Evolutionary conservation across 2,113 vertebrate genomes (phyloP).

Genomic region (Sinocyclocheilus rhinocerous): DNA sequence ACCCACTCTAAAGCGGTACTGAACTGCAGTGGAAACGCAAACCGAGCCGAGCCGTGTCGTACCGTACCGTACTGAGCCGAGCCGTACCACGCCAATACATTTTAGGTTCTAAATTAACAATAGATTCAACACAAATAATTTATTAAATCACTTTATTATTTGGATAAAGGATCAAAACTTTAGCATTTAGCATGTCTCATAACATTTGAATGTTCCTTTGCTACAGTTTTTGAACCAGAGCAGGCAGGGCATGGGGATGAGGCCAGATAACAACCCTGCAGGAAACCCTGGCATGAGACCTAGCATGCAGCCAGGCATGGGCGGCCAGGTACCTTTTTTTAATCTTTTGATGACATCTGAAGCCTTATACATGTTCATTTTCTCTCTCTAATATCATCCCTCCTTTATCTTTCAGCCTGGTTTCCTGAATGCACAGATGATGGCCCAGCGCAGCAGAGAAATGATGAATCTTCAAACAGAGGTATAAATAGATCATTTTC

Average conservation of each 20-base stretch:
- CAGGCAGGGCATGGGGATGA: slow-evolving; percentile 86
- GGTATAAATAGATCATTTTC: background rate
- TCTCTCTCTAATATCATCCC: background rate
- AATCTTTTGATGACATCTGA: background rate
- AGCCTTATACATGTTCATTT: background rate
- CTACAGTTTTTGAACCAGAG: slow-evolving; percentile 93
- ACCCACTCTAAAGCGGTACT: too few relatives aligned
- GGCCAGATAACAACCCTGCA: slow-evolving; percentile 83
- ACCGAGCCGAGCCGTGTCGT: too few relatives aligned
- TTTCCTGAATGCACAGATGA: slow-evolving; percentile 94
- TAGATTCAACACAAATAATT: background rate
- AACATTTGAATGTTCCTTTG: slow-evolving; percentile 26
- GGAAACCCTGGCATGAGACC: slow-evolving; percentile 83
- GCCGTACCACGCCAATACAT: too few relatives aligned
- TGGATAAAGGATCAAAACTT: too few relatives aligned
- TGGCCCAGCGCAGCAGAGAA: slow-evolving; percentile 92
- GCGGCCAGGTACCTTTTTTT: slow-evolving; percentile 75
- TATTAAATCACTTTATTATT: background rate
- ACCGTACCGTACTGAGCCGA: too few relatives aligned
- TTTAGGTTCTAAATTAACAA: background rate
- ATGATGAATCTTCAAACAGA: slow-evolving; percentile 73
- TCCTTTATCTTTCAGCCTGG: slow-evolving; percentile 73
- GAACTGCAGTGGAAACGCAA: too few relatives aligned
- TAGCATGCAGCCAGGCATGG: slow-evolving; percentile 76
- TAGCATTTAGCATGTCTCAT: background rate